Conservation (phyloP, 1,140 invertebrate species). For the Euwallacea similis region DNA sequence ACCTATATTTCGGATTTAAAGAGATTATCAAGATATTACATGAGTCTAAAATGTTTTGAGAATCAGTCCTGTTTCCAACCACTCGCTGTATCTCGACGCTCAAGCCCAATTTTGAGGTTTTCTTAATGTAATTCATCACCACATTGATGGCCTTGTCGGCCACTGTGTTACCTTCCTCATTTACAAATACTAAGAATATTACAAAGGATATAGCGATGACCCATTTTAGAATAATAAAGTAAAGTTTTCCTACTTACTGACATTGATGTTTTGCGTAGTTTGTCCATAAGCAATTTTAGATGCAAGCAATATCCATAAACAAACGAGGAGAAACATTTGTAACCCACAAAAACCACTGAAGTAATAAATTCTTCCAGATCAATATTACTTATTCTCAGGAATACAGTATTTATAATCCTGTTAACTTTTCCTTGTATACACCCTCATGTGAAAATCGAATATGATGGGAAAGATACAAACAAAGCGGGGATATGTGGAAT, state of each 20-base stretch:
- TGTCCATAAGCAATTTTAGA: conserved; percentile 43
- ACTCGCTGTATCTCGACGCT: conserved; percentile 64
- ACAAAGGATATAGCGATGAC: neutral
- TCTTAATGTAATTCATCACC: conserved; percentile 66
- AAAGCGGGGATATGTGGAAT: too few relatives aligned
- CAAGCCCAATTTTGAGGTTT: conserved; percentile 66
- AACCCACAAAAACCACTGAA: too few relatives aligned
- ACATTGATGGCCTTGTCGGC: conserved; percentile 69
- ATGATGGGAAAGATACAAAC: too few relatives aligned
- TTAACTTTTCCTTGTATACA: too few relatives aligned
- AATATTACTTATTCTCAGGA: too few relatives aligned
- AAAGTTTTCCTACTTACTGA: conserved; percentile 58
- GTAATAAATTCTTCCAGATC: too few relatives aligned
- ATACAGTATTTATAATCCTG: too few relatives aligned
- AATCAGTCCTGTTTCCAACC: conserved; percentile 68
- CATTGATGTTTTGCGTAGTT: conserved; percentile 63
- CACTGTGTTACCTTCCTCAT: conserved; percentile 70
- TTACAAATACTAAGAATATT: conserved; percentile 64
- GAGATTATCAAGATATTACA: conserved; percentile 54
- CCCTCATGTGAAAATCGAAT: too few relatives aligned
- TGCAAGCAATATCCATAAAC: neutral
- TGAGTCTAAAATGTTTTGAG: conserved; percentile 65
- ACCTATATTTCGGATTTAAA: too few relatives aligned
- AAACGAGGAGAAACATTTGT: neutral
- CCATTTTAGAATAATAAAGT: too few relatives aligned